These are phyloP conservation scores for Cryptus viduatorius DNA, from an alignment of 2,888 invertebrate genomes.

Conservation along the genomic window DNA sequence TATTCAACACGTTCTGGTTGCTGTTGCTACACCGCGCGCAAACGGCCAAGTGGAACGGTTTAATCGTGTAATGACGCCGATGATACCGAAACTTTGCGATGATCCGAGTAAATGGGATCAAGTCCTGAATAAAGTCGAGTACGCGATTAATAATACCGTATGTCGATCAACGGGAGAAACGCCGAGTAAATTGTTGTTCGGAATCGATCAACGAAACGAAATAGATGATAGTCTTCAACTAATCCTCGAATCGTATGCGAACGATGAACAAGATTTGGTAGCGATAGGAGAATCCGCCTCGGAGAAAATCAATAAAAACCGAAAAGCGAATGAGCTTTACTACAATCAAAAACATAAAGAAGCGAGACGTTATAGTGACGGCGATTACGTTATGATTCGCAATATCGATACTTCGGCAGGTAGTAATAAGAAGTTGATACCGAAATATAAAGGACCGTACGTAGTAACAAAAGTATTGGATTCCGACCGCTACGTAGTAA, in stretches of 20 bases:
- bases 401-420: constrained; percentile 73
- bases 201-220: background rate
- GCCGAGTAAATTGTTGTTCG: constrained; percentile 12
- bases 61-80: constrained; percentile 65
- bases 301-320: constrained; percentile 9
- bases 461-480: constrained; percentile 71
- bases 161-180: constrained; percentile 6
- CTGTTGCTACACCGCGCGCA: background rate
- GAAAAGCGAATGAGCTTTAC: constrained; percentile 39
- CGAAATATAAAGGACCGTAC: constrained; percentile 75
- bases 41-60: constrained; percentile 61
- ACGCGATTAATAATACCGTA: constrained; percentile 6
- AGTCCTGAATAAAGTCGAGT: constrained; percentile 5
- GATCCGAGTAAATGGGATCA: constrained; percentile 9
- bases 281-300: constrained; percentile 31
- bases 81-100: constrained; percentile 47
- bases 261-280: constrained; percentile 36
- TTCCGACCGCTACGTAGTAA: constrained; percentile 72
- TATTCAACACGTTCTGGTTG: background rate
- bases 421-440: constrained; percentile 72
- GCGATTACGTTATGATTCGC: constrained; percentile 68
- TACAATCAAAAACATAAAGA: constrained; percentile 49
- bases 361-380: constrained; percentile 23
- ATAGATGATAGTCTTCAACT: background rate
- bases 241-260: background rate